Evolutionary conservation across 2,888 invertebrate species (phyloP), one percentile per base, ranked within the genome.

Genomic region (Aspidapion aeneum): DNA sequence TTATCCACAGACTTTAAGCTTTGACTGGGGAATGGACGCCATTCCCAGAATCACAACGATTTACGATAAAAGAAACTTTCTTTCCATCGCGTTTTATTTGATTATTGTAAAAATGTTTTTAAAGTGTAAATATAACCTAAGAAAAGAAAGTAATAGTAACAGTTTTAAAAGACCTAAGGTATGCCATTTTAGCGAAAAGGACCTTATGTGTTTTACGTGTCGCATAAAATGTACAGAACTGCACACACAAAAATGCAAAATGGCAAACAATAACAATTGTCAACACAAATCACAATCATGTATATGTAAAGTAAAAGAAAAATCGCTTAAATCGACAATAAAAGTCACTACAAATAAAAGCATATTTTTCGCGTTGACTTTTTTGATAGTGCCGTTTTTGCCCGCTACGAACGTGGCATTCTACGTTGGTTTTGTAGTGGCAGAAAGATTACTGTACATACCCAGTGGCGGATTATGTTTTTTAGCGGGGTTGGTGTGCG

Each of bases 11-110:
- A 88, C 90, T 71, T 84, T 98, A 61, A 96, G 96, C 79, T 98
- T 97, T 82, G 98, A 98, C 81, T 98, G 98, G 98, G 96, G 97
- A 21, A 98, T 98, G 98, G 96, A 96, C 73, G 91, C 98, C 1
- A 89, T 98, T 74, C 95, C 96, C 7, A 86, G 93, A 66, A 87
- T 98, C 71, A 88, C 88, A 57, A 86, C 88, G 21, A 72, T 93
- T 18, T 82, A 87, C 73, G 98, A 98, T 79, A 82, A 85, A 2
- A 85, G 98, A 68, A 95, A 95, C 79, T 77, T 93, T 62, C 83
- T 88, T 66, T 88, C 93, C 1, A 75, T 90, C 19, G 81, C 87
- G 65, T 90, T 97, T 77, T 98, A 96, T 80, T 65, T 65, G 35
- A 59, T 71, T 17, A 61, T 73, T 21, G 63, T 75, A 18, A 72